These are phyloP conservation scores for Girardinus metallicus DNA, from an alignment of 2,797 vertebrate genomes.

Conservation along the genomic window DNA sequence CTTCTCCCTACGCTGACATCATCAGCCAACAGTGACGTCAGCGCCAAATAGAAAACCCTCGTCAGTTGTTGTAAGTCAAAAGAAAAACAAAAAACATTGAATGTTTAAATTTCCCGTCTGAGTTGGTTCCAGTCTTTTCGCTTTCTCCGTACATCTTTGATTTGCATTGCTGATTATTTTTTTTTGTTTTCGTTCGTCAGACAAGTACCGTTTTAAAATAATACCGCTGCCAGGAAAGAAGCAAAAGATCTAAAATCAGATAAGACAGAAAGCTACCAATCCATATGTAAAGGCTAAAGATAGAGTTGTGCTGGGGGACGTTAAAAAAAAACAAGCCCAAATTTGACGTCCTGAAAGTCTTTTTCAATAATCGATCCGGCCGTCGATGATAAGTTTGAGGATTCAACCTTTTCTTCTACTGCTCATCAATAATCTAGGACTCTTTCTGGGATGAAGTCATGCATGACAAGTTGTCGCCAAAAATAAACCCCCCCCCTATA, in stretches of 20 bases:
- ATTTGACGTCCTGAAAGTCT: neutral
- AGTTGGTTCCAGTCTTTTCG: neutral
- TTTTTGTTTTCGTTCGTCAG: neutral
- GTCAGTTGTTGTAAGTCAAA: neutral
- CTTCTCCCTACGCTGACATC: neutral
- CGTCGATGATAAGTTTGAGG: neutral
- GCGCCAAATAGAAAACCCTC: neutral
- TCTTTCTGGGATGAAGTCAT: conserved; percentile 33
- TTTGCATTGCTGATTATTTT: neutral
- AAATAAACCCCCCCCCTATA: conserved; percentile 19
- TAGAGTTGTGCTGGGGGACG: neutral
- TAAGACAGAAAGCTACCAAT: neutral
- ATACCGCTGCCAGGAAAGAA: neutral
- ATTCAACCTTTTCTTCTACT: neutral
- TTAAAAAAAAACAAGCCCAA: neutral
- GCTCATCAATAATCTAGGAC: conserved; percentile 14
- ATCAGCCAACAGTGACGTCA: neutral
- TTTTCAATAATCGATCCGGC: neutral
- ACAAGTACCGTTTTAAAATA: neutral
- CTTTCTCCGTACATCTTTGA: neutral
- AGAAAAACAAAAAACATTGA: neutral
- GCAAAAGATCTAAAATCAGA: neutral
- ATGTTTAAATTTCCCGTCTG: neutral
- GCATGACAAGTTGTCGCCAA: conserved; percentile 35
- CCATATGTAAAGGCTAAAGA: neutral